These are phyloP conservation scores for Trogon surrucura DNA, from an alignment of 2,113 vertebrate genomes.

Conservation along the genomic window DNA sequence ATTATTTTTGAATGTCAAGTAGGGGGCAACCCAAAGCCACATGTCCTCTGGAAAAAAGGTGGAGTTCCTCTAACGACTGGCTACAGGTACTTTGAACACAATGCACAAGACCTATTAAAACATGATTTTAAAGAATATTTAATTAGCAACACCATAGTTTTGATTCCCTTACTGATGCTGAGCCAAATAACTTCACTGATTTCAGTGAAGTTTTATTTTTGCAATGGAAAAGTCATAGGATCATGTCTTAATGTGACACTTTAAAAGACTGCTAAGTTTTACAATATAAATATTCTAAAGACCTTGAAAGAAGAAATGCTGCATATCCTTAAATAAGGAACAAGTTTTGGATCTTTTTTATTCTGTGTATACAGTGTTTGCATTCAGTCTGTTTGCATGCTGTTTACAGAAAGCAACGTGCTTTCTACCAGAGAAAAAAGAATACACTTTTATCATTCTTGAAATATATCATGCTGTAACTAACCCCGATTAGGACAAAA, in stretches of 20 bases:
- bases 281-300: neutral
- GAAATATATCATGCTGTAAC: neutral
- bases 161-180: neutral
- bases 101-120: neutral
- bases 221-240: neutral
- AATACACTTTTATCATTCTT: neutral
- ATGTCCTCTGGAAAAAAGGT: constrained; percentile 95
- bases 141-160: neutral
- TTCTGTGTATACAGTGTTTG: neutral
- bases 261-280: neutral
- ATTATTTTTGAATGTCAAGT: constrained; percentile 93
- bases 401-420: neutral
- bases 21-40: constrained; percentile 92
- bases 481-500: neutral
- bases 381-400: neutral
- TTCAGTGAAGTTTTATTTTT: neutral
- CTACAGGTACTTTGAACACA: constrained; percentile 86
- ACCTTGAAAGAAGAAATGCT: neutral
- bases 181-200: neutral
- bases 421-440: neutral
- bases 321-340: neutral
- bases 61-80: constrained; percentile 91
- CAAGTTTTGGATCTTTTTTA: neutral
- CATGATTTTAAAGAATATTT: neutral
- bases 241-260: neutral